Percentiles rank a stretch among this genome's conserved stretches.
These are phyloP conservation scores for Scarus forsteni DNA, from an alignment of 2,797 vertebrate genomes.

Conservation along the genomic window DNA sequence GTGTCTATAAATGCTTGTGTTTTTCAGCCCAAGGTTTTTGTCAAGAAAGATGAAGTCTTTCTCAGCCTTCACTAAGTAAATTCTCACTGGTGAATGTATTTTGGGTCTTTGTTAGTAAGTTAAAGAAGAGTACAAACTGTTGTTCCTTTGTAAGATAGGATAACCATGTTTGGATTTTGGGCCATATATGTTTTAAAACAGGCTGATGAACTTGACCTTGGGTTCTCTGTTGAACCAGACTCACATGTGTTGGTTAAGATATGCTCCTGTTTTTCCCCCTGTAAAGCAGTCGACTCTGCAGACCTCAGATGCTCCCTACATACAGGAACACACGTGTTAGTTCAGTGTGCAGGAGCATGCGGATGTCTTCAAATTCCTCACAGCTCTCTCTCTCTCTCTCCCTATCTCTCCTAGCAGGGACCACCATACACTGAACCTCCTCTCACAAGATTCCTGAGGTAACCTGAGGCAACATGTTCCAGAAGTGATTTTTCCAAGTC, in stretches of 20 bases:
- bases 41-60: no score
- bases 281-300: neutral
- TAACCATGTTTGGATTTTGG: neutral
- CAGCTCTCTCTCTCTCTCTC: neutral
- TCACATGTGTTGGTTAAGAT: neutral
- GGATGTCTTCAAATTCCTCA: neutral
- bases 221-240: neutral
- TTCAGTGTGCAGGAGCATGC: neutral
- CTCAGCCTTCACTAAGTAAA: no score
- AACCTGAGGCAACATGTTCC: slow-evolving; percentile 4
- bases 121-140: no score
- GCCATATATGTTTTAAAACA: neutral
- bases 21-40: no score
- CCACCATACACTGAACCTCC: neutral
- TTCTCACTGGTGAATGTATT: no score
- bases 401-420: neutral
- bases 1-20: no score
- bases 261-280: neutral
- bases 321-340: neutral
- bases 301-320: slow-evolving; percentile 3
- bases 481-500: slow-evolving; percentile 1
- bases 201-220: neutral
- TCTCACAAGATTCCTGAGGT: neutral
- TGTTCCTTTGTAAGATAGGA: neutral
- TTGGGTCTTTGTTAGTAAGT: no score